Evolutionary conservation across 2,888 invertebrate genomes (phyloP), one percentile per base, ranked within the genome.

Genomic region (Elgonia sp.): DNA sequence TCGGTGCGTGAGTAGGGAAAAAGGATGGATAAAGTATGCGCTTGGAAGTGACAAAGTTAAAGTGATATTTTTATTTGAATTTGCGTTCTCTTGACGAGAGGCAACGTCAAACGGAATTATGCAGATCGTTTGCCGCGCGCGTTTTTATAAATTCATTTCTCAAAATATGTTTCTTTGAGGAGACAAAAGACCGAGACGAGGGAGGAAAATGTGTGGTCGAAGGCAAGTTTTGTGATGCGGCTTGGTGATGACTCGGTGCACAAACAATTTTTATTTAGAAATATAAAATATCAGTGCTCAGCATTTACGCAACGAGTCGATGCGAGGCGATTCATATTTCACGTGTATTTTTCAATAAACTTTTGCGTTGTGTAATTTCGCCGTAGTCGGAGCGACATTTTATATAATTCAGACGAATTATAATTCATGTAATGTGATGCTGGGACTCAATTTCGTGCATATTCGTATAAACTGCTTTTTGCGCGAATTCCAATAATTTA

Each of bases 21-120:
- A 37, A 62, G 37, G 14, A 57, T 40, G 55, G 75, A 83, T 67
- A 75, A 67, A 75, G 67, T 42, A 14, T 53, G 63, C 37, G 67
- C 29, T 83, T 67, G 21, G 37, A 67, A 55, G 75, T 57, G 82
- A 76, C 84, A 70, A 84, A 76, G 42, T 21, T 18, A 21, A 18
- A 16, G 84, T 63, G 10, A 42, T 77, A 84, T 77, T 84, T 76
- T 76, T 40, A 62, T 84, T 81, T 65, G n/a, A 21, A 55, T 73
- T 50, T 29, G 29, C 29, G 29, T 39, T 39, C 18, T 40, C n/a
- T 65, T 65, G 65, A 12, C 79, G 18, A 29, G 20, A 40, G 67
- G 21, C 69, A 16, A 57, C 70, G 20, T n/a, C 21, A 55, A 60
- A 75, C 60, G 21, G 18, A 76, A 76, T 83, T 76, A 76, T 69